These are phyloP conservation scores for Blastobasis lacticolella DNA, from an alignment of 2,888 invertebrate species.

Conservation along the genomic window DNA sequence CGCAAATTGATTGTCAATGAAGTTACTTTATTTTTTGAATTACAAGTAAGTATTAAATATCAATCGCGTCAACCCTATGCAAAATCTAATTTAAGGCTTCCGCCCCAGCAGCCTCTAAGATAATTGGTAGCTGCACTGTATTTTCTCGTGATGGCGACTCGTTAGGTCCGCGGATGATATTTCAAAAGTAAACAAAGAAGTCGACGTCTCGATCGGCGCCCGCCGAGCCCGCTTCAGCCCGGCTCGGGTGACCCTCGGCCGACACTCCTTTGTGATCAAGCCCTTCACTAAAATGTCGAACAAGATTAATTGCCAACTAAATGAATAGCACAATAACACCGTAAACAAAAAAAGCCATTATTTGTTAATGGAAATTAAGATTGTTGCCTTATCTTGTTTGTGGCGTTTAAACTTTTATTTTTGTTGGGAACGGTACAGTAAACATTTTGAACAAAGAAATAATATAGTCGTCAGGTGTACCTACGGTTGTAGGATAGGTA, in stretches of 20 bases:
- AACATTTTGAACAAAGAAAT: too few relatives aligned
- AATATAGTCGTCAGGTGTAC: too few relatives aligned
- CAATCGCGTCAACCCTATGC: too few relatives aligned
- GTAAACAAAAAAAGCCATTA: slow-evolving; percentile 3
- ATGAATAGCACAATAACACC: slow-evolving; percentile 26
- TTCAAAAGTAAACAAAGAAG: slow-evolving; percentile 53
- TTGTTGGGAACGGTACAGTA: too few relatives aligned
- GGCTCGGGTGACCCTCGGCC: slow-evolving; percentile 52
- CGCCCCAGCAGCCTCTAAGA: too few relatives aligned
- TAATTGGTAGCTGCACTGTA: too few relatives aligned
- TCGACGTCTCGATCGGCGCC: slow-evolving; percentile 35
- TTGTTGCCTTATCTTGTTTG: not conserved
- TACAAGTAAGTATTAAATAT: too few relatives aligned
- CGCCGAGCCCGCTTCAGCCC: slow-evolving; percentile 29
- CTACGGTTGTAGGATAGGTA: too few relatives aligned
- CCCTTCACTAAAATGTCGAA: slow-evolving; percentile 46
- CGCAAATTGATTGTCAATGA: too few relatives aligned
- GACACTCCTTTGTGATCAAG: slow-evolving; percentile 46
- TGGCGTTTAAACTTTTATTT: too few relatives aligned
- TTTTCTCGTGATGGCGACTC: slow-evolving; percentile 12
- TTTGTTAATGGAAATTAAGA: not conserved
- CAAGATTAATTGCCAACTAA: slow-evolving; percentile 58
- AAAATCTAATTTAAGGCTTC: too few relatives aligned
- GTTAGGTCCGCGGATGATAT: slow-evolving; percentile 44
- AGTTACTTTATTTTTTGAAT: too few relatives aligned